Conservation (phyloP, 2,888 invertebrate species). For the Rotaria macrura region DNA sequence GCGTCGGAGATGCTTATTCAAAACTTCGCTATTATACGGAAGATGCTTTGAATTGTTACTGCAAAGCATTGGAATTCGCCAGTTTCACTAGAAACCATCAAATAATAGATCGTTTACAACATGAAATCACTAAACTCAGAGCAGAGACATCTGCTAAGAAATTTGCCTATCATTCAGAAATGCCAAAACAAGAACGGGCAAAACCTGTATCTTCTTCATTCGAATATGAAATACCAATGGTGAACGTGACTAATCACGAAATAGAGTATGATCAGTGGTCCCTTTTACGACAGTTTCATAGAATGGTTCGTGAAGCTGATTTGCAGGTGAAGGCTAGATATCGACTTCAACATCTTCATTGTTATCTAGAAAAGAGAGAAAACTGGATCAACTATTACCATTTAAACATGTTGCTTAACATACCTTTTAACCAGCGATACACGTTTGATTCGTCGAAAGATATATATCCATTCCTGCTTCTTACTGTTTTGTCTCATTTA, state of each 20-base stretch:
- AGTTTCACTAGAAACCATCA: not conserved
- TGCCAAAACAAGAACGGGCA: too few species aligned
- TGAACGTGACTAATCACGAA: too few species aligned
- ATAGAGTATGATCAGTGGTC: too few species aligned
- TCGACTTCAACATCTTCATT: not conserved
- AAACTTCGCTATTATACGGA: not conserved
- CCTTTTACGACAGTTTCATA: not conserved
- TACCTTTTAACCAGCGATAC: not conserved
- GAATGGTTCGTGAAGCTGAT: not conserved
- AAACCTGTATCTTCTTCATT: too few species aligned
- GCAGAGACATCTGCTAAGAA: too few species aligned
- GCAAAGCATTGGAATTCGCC: not conserved
- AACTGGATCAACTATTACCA: not conserved
- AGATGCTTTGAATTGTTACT: not conserved
- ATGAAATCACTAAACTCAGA: not conserved
- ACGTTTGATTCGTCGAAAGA: not conserved
- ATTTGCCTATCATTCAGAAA: too few species aligned
- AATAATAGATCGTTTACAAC: not conserved
- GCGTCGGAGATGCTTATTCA: not conserved
- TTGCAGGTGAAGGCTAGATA: rapidly evolving
- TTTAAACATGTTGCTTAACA: not conserved
- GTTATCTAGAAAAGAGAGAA: not conserved
- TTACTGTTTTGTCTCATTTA: not conserved
- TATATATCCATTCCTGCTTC: not conserved
- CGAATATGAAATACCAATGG: too few species aligned